Conservation (phyloP, 2,113 vertebrate genomes). For the Hemibates koningsi region DNA sequence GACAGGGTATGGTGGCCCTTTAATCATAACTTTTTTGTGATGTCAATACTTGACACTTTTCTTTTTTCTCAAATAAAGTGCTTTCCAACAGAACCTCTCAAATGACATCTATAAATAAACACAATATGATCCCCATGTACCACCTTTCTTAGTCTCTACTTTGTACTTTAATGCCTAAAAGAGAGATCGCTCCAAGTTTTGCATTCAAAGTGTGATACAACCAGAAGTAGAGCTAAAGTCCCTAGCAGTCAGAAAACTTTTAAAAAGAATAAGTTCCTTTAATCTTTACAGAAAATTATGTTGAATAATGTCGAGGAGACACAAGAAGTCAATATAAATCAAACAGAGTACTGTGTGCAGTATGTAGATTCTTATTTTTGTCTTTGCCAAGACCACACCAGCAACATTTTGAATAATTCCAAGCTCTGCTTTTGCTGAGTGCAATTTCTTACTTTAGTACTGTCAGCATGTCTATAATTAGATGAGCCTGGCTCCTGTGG, state of each 20-base stretch:
- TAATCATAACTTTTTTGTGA: not conserved
- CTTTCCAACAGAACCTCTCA: not conserved
- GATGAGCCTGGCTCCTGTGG: not conserved
- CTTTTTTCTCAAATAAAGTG: not conserved
- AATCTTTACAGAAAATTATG: not conserved
- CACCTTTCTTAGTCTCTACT: not conserved
- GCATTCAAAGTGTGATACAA: not conserved
- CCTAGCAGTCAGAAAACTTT: not conserved
- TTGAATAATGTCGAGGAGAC: not conserved
- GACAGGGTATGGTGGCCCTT: not conserved
- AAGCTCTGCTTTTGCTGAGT: not conserved
- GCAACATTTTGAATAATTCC: constrained; percentile 8
- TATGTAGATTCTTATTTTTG: not conserved
- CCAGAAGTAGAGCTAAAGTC: not conserved
- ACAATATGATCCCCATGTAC: not conserved
- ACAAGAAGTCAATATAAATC: not conserved
- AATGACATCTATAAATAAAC: not conserved
- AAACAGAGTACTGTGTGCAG: not conserved
- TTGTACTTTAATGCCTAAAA: not conserved
- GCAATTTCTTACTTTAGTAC: not conserved
- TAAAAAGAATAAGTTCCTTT: no score
- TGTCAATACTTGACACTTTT: not conserved
- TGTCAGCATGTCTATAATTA: constrained; percentile 37
- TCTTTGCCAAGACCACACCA: not conserved
- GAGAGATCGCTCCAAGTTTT: not conserved